phyloP scores from a whole-genome alignment of 2,888 invertebrate genomes.

The Coelopa pilipes region DNA sequence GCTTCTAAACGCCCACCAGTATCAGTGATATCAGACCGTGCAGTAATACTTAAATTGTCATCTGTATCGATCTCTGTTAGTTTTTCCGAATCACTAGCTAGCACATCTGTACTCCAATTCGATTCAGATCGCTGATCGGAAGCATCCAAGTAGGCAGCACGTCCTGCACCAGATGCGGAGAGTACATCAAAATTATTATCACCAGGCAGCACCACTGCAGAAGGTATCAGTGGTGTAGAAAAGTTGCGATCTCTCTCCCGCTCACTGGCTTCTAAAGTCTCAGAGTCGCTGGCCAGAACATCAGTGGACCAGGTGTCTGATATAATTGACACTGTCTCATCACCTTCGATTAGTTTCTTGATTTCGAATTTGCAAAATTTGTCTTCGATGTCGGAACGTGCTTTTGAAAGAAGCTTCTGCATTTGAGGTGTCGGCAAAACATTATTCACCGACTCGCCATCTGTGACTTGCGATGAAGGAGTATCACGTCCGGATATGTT shows the following conservation, averaged over 20 bases:
- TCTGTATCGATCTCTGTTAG: slow-evolving; percentile 83
- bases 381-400: slow-evolving; percentile 95
- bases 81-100: slow-evolving; percentile 91
- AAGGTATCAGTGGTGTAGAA: slow-evolving; percentile 67
- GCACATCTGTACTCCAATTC: slow-evolving; percentile 97
- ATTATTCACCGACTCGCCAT: slow-evolving; percentile 74
- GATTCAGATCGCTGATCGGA: slow-evolving; percentile 94
- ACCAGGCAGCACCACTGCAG: slow-evolving; percentile 66
- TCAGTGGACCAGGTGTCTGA: slow-evolving; percentile 99
- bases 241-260: slow-evolving; percentile 72
- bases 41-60: slow-evolving; percentile 75
- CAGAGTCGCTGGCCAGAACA: slow-evolving; percentile 95
- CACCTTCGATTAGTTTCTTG: slow-evolving; percentile 80
- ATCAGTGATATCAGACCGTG: slow-evolving; percentile 79
- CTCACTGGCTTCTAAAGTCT: slow-evolving; percentile 85
- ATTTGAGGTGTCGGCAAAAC: slow-evolving; percentile 68
- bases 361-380: slow-evolving; percentile 99
- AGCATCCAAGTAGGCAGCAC: slow-evolving; percentile 73
- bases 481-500: slow-evolving; percentile 98
- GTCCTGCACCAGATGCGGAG: slow-evolving; percentile 57
- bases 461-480: slow-evolving; percentile 91
- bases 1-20: slow-evolving; percentile 71
- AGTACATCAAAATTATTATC: slow-evolving; percentile 65
- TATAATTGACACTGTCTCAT: slow-evolving; percentile 96
- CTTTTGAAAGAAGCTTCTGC: slow-evolving; percentile 79